Percentiles rank a stretch among this genome's conserved stretches.
phyloP scores from a whole-genome alignment of 2,888 invertebrate species.

The Platycnemis pennipes region DNA sequence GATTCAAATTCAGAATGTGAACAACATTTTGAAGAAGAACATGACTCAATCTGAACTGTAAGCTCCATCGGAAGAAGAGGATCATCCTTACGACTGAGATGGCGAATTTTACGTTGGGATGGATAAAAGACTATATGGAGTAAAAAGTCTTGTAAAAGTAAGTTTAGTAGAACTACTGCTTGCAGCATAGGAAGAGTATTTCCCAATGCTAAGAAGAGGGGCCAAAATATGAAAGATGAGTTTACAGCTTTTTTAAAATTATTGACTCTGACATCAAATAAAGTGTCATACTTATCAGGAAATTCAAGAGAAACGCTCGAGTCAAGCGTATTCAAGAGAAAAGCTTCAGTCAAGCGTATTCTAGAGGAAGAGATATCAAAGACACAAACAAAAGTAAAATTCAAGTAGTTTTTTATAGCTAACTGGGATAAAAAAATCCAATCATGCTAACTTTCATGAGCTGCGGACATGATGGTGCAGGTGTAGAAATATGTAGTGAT shows the following conservation, averaged over 20 bases:
- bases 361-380: background rate
- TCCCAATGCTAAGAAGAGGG: background rate
- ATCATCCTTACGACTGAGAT: background rate
- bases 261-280: background rate
- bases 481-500: background rate
- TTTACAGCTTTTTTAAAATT: background rate
- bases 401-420: background rate
- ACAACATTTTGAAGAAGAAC: background rate
- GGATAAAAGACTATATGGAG: background rate
- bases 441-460: background rate
- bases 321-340: background rate
- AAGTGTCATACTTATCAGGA: background rate
- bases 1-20: background rate
- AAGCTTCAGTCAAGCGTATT: background rate
- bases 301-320: background rate
- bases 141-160: background rate
- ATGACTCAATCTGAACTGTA: background rate
- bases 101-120: background rate
- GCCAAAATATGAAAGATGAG: background rate
- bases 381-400: background rate
- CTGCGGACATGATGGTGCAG: background rate
- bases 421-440: background rate
- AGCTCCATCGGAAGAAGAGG: background rate
- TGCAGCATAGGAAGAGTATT: background rate
- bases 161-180: background rate